Evolutionary conservation across 2,797 vertebrate genomes (phyloP), one percentile per base, ranked within the genome.

Genomic region (Leptatherina wallacei): DNA sequence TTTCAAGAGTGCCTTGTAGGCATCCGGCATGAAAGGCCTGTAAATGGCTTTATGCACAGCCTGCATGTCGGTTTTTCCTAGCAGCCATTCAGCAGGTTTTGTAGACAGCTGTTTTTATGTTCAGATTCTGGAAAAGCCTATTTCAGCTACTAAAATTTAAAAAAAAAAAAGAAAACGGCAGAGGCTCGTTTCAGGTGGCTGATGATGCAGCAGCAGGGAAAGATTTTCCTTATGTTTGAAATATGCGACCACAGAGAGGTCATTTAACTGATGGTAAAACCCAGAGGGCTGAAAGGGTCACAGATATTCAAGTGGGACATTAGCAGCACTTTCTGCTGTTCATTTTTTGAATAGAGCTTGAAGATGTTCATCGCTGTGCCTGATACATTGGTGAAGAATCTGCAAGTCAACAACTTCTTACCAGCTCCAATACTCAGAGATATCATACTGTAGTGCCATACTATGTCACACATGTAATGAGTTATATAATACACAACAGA

Each of bases 41-140:
- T 88, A 86, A 47, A 91, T 85, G 83, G 85, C 82, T 86, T 91
- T 81, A 87, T 82, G 55, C 72, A 55, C 62, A 81, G 71, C 55
- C 72, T 81, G 70, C 80, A 84, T 81, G 84, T 85, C 61, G 65
- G 47, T 83, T 81, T 77, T 77, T 81, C 73, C 83, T 86, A 24
- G 35, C 82, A 86, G 85, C 73, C 68, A 61, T 90, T 89, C 82
- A 85, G 67, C 72, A 51, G 49, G 69, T 77, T 83, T 81, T 84
- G 71, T 16, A 63, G 65, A 81, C 77, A 74, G 79, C 58, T 85
- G 76, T 75, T 85, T 65, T 85, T 73, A 80, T 81, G 73, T 75
- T 80, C 63, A 14, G 30, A 73, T 77, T 83, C 69, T 65, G 51
- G 65, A 87, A 81, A 73, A 63, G 40, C 58, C 36, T 52, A 30